Percentiles rank a stretch among this genome's conserved stretches.
These are phyloP conservation scores for Lophochroa leadbeateri DNA, from an alignment of 2,113 vertebrate genomes.

Conservation along the genomic window DNA sequence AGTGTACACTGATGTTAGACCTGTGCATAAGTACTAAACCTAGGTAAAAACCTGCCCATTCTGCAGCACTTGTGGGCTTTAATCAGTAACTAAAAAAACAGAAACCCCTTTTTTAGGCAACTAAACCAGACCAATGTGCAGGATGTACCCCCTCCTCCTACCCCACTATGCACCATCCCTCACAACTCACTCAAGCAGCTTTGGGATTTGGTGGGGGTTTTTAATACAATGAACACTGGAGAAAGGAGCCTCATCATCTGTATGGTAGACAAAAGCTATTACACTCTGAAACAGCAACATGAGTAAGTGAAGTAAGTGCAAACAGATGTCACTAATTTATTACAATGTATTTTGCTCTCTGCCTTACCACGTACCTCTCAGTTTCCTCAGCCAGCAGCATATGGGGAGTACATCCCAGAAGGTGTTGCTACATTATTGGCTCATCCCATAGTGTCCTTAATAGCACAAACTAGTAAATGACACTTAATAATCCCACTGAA, in stretches of 20 bases:
- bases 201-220: background rate
- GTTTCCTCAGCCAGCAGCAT: background rate
- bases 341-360: background rate
- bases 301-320: background rate
- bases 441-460: background rate
- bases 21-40: background rate
- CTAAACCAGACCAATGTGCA: background rate
- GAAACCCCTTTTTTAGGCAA: background rate
- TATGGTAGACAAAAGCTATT: background rate
- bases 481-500: background rate
- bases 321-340: constrained; percentile 7
- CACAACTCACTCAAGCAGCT: background rate
- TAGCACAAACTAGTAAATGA: background rate
- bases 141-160: background rate
- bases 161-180: background rate
- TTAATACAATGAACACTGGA: background rate
- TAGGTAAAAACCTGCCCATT: background rate
- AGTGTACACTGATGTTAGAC: fast-evolving
- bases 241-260: background rate
- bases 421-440: background rate
- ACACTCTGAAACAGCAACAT: background rate
- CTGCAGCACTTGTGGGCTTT: background rate
- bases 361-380: background rate
- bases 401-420: background rate
- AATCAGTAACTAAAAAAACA: background rate